Conservation (phyloP, 2,888 invertebrate genomes). For the Falcaria lacertinaria region DNA sequence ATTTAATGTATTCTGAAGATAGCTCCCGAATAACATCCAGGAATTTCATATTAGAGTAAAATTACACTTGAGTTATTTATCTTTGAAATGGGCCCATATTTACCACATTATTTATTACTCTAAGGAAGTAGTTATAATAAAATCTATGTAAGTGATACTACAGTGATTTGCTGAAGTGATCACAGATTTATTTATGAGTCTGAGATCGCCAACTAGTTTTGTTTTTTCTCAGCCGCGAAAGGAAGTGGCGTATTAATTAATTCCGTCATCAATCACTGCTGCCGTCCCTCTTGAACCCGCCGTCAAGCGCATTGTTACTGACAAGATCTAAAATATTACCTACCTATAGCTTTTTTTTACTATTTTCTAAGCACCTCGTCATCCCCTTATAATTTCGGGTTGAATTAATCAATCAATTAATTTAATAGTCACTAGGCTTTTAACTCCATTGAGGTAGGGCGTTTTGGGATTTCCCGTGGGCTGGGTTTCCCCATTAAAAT, state of each 20-base stretch:
- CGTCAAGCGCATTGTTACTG: conserved; percentile 62
- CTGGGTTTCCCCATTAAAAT: too few species aligned
- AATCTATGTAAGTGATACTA: background rate
- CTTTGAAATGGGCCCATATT: too few species aligned
- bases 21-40: too few species aligned
- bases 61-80: too few species aligned
- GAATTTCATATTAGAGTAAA: too few species aligned
- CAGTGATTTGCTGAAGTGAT: background rate
- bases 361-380: conserved; percentile 1
- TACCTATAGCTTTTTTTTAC: conserved; percentile 15
- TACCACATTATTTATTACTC: too few species aligned
- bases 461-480: too few species aligned
- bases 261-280: conserved; percentile 67
- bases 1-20: too few species aligned
- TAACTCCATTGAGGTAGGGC: too few species aligned
- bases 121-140: too few species aligned
- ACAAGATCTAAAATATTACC: conserved; percentile 36
- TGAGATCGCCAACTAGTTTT: conserved; percentile 34
- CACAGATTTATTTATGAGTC: conserved; percentile 21
- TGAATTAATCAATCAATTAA: too few species aligned
- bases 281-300: conserved; percentile 49
- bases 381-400: background rate
- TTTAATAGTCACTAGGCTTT: too few species aligned
- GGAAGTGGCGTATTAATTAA: conserved; percentile 69
- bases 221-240: conserved; percentile 50